A percentile compares a stretch with the other conserved stretches of the same genome.
These are phyloP conservation scores for Rhagophthalmus giganteus DNA, from an alignment of 2,888 invertebrate genomes.

Conservation along the genomic window DNA sequence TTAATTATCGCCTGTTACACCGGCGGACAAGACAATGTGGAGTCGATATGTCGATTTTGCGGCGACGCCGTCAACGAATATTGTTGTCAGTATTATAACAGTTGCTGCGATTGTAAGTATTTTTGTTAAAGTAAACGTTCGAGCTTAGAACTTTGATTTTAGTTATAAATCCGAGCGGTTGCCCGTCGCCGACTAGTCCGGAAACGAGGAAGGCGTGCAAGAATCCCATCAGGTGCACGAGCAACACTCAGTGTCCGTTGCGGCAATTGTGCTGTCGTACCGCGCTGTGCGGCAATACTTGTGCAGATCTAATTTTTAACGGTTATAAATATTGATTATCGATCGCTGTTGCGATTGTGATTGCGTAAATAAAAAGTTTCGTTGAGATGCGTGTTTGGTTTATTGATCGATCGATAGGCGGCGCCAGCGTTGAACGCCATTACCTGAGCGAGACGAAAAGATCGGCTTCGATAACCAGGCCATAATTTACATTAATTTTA, in stretches of 20 bases:
- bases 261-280: conserved; percentile 25
- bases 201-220: conserved; percentile 28
- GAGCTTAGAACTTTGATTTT: not conserved
- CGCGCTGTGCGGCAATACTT: conserved; percentile 24
- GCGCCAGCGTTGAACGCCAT: too few species aligned
- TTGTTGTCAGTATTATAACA: conserved; percentile 33
- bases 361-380: too few species aligned
- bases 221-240: conserved; percentile 16
- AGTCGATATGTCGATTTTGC: conserved; percentile 34
- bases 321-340: conserved; percentile 11
- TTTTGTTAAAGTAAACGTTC: not conserved
- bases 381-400: too few species aligned
- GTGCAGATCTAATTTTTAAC: conserved; percentile 11
- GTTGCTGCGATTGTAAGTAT: conserved; percentile 35
- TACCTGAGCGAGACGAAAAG: too few species aligned
- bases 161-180: conserved; percentile 32
- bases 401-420: too few species aligned
- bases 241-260: conserved; percentile 18
- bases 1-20: too few species aligned
- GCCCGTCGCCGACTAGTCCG: conserved; percentile 33
- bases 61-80: conserved; percentile 32
- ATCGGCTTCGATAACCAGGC: too few species aligned
- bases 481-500: too few species aligned
- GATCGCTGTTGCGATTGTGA: not conserved
- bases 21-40: conserved; percentile 29